Evolutionary conservation across 2,888 invertebrate species (phyloP), one percentile per base, ranked within the genome.

Genomic region (Pachliopta kotzebuea): DNA sequence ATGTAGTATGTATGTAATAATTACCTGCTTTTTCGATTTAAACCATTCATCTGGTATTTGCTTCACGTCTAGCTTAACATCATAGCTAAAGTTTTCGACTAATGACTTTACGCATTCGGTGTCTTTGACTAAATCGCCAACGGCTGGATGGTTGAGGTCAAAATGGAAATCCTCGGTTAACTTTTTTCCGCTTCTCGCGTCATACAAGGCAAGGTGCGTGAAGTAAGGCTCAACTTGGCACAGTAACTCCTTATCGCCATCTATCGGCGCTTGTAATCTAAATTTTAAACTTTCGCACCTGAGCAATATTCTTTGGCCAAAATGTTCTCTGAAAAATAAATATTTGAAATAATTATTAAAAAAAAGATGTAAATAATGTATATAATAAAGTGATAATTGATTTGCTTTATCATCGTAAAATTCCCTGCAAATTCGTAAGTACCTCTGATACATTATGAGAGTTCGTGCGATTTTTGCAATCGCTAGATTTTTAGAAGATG

Each of bases 141-240:
- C 95, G 68, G 94, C 93, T 14, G 94, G 93, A 77, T 95, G 94
- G 88, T 97, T 97, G 20, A 97, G 92, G 83, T 97, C 96, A 78
- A 97, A 97, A 84, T 97, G 95, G 88, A 98, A 98, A 86, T 97
- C 98, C 84, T 98, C 98, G 2, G 98, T 96, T 69, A 99, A 92
- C 88, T 98, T 98, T 78, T 95, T 94, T 49, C 96, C 96, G 71
- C 95, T 95, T 77, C 95, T 95, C 8, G 96, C 96, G 91, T 99
- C 99, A 85, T 97, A 99, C 53, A 99, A 88, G 64, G 97, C 96
- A 71, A 99, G 86, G 57, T 96, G 95, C 23, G 98, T 96, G 79
- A 96, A 96, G 87, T 99, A 99, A 0, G 99, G 99, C 82, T 99
- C 99, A 62, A 99, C 96, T 92, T 96, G 96, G 76, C 95, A 95